Evolutionary conservation across 2,888 invertebrate genomes (phyloP), one percentile per base, ranked within the genome.

Genomic region (Pemphredon lugubris): DNA sequence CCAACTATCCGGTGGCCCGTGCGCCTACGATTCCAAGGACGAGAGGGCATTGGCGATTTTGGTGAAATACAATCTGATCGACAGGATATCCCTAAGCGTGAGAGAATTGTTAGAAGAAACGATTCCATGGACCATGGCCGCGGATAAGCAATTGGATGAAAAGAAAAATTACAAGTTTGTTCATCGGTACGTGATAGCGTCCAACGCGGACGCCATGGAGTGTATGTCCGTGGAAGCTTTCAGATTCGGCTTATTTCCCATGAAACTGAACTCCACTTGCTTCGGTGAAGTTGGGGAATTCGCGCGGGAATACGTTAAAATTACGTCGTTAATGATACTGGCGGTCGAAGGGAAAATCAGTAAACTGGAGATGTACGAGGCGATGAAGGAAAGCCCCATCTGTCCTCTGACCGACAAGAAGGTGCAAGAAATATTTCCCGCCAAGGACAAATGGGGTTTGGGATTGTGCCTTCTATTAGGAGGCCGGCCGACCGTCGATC

Each of bases 401-500:
- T 79, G 86, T 4, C 72, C 82, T 6, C 47, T 87, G 21, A 79
- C 75, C 39, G 84, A 84, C 37, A 61, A 69, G n/a, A 78, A 75
- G 32, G 64, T 83, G n/a, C 45, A 65, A 7, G 77, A 83, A 23
- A 83, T 86, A 68, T 85, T 86, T 23, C 86, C 84, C 1, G 71
- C 69, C 5, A 82, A 80, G 53, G 83, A 86, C 37, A 84, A 79
- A 47, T 87, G 86, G 86, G 81, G 78, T 11, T 59, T 82, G n/a
- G 84, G 86, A 4, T 47, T 92, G 37, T 92, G 92, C 73, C 79
- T 93, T 2, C 81, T 94, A 14, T 88, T 91, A 64, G 94, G 93
- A 0, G 94, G 94, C 2, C 93, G 94, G 85, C 92, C 93, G 0
- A 92, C 92, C 0, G 93, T 94, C 2, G 86, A 86, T 23, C 90